Base-by-base conservation (phyloP, 2,797 vertebrate species). In the Melanotaenia boesemani region DNA sequence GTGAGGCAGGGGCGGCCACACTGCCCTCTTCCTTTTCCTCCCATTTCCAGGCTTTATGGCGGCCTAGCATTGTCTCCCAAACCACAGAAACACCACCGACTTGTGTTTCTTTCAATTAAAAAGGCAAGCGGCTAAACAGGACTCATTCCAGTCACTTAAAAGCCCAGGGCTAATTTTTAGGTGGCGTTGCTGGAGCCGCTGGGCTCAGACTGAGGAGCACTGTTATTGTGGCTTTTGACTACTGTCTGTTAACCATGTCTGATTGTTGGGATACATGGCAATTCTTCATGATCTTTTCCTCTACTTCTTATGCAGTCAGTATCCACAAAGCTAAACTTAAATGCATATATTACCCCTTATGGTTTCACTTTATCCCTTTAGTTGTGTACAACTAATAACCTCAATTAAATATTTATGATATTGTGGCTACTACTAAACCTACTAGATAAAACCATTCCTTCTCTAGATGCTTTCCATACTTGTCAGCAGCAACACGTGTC, bases 21-120 rank as follows among this genome's bases (percentile, higher is more conserved):
- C 93, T 94, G 90, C 81, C 85, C 83, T 79, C 83, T 90, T 89
- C 90, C 85, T 84, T 76, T 86, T 87, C 84, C 85, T 91, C 90
- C 82, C 83, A 34, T 86, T 87, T 85, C 84, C 88, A 93, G 92
- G 88, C 90, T 94, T 89, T 87, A 80, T 87, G 86, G 93, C 90
- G 94, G 94, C 94, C 92, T 94, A 90, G 90, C 86, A 88, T 91
- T 90, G 90, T 89, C 86, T 86, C 77, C 67, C 70, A 64, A 59
- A 52, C 74, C 82, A 41, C 81, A 84, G 65, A 72, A 22, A 83
- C 67, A 72, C 76, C 70, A 63, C 63, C 78, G 68, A 67, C 74
- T 85, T 50, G 72, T 58, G 69, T 48, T 57, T 75, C 68, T 74
- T 67, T 50, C 24, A 57, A 16, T 28, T 37, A 79, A 55, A 26